Evolutionary conservation across 2,113 vertebrate genomes (phyloP), one percentile per base, ranked within the genome.

Genomic region (Carassius auratus): DNA sequence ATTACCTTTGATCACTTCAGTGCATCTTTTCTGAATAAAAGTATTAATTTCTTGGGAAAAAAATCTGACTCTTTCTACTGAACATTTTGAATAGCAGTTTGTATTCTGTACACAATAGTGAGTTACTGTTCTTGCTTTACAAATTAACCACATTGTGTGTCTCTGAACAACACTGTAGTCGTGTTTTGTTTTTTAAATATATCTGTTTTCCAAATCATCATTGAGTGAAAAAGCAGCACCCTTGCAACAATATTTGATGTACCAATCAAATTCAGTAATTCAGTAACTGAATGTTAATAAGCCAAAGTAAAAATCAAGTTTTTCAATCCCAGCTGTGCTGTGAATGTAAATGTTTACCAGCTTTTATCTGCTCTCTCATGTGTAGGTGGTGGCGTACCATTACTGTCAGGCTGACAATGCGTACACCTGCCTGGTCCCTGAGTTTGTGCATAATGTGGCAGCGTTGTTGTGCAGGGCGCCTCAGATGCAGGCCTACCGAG

Each of bases 351-450:
- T 4, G 12, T 68, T 13, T 77, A 48, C 9, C 57, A 59, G 57
- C 59, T 69, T 8, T 30, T 42, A 6, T 30, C 12, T 57, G 6
- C 19, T 81, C 23, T 73, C n/a, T 73, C 30, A 9, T 21, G 23
- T 77, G 48, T 13, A 89, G 87, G 87, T 89, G 78, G 89, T 89
- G 87, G 89, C 96, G 93, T 97, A 96, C 17, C 96, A 97, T 90
- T 97, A 96, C 92, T 97, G 96, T 93, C 96, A 97, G 90, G 95
- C 96, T 0, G 96, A 97, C 81, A 97, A 97, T 0, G 96, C 96
- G 77, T 97, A 97, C 74, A 90, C 89, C 36, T 89, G 89, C 23
- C 87, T 90, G 81, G 89, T 90, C 19, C 89, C 89, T 1, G 89
- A 97, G 90, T 97, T 97, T 0, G 96, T 97, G 84, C 96, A 97